Base-by-base conservation (phyloP, 1,140 invertebrate species). In the Zophobas atratus region DNA sequence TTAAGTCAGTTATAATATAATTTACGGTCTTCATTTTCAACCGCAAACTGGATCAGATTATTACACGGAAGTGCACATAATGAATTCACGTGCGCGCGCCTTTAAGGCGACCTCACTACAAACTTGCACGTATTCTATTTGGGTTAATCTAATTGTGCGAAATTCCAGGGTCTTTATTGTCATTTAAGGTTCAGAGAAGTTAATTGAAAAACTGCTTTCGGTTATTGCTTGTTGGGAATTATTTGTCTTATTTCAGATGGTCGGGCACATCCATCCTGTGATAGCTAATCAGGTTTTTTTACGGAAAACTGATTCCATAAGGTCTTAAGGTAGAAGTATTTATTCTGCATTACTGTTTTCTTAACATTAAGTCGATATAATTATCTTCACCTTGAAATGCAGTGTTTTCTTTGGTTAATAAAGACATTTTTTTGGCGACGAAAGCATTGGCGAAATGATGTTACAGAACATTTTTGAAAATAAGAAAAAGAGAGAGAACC, bases 1-100 rank as follows among this genome's bases (percentile, higher is more conserved):
- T 73, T 41, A n/a, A 73, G 71, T 73, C 56, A 33, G 71, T 72
- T 72, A 72, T 73, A 73, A 73, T 72, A 72, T 73, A 73, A 73
- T 73, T 73, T 73, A 73, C 71, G 51, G 71, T 73, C 46, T 73
- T 73, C 71, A 73, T 73, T 73, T 73, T 49, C 41, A 56, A 55
- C 49, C 71, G 38, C 71, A 73, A 73, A 73, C 46, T 4, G 36
- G 49, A 73, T 43, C 55, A 39, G 71, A 73, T 73, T 73, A 73
- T 73, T 73, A 73, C 71, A 73, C 71, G 71, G 70, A 72, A 72
- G 51, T 55, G 51, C 51, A 72, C 70, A 53, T 55, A 72, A 51
- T 67, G 60, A 67, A 67, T 67, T 67, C 60, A 67, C 38, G 60
- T 67, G 60, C 60, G 60, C 60, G 39, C 60, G 60, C 60, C 60